Percentiles rank a stretch among this genome's conserved stretches.
These are phyloP conservation scores for Eudyptes chrysolophus DNA, from an alignment of 2,113 vertebrate species.

Conservation along the genomic window DNA sequence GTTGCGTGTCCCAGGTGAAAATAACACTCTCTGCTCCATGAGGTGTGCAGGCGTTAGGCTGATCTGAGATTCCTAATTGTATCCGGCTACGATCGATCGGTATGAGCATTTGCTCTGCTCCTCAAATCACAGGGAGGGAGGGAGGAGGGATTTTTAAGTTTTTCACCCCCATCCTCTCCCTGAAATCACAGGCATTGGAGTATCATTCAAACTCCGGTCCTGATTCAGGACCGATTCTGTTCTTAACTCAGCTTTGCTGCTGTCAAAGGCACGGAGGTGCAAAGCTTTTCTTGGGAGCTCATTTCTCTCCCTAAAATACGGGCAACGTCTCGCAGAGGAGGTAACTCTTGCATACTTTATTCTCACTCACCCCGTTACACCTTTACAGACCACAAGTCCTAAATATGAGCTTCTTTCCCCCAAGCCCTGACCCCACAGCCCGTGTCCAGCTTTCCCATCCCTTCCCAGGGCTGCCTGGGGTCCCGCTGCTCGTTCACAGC, in stretches of 20 bases:
- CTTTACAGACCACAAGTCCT: neutral
- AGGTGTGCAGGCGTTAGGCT: neutral
- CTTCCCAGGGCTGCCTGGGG: neutral
- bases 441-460: neutral
- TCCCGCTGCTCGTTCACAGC: neutral
- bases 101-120: neutral
- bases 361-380: neutral
- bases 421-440: neutral
- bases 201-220: neutral
- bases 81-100: accelerated
- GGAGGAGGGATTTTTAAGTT: neutral
- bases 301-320: neutral
- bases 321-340: neutral
- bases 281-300: neutral
- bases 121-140: neutral
- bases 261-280: neutral
- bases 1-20: neutral
- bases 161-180: neutral
- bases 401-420: neutral
- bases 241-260: neutral
- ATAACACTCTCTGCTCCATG: neutral
- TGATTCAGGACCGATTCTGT: neutral
- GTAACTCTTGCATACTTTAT: neutral
- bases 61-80: neutral
- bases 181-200: neutral